Percentiles rank a stretch among this genome's conserved stretches.
Evolutionary conservation across 2,797 vertebrate species (phyloP).

Genomic region (Molossus alvarezi): DNA sequence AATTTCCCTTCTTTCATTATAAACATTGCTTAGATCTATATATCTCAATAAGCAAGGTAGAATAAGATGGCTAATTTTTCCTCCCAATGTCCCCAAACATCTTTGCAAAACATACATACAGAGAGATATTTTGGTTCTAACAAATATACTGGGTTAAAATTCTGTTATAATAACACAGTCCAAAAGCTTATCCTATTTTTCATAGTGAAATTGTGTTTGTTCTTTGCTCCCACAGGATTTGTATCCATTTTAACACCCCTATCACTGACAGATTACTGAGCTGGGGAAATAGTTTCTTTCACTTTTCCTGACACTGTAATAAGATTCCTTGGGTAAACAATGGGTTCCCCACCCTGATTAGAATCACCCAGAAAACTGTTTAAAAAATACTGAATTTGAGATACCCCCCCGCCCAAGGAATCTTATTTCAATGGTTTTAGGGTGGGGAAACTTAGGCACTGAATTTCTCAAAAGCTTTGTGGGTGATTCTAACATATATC

Average conservation of each 20-base stretch:
- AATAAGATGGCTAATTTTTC: neutral
- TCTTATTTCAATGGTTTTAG: conserved; percentile 39
- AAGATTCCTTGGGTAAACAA: neutral
- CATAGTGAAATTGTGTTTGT: neutral
- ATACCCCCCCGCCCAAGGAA: neutral
- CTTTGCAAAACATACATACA: neutral
- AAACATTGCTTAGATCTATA: neutral
- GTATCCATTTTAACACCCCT: neutral
- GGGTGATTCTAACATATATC: neutral
- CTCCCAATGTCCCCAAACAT: neutral
- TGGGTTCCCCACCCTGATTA: neutral
- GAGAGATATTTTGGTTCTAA: conserved; percentile 31
- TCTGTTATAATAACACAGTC: neutral
- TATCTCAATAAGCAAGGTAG: neutral
- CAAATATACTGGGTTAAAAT: neutral
- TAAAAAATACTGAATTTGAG: conserved; percentile 30
- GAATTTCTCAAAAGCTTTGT: neutral
- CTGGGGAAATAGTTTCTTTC: neutral
- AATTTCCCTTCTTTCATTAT: neutral
- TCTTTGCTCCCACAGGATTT: neutral
- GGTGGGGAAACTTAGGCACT: neutral
- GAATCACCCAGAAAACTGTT: conserved; percentile 24
- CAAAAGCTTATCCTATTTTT: neutral
- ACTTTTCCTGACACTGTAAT: neutral
- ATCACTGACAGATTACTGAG: neutral